A percentile compares a stretch with the other conserved stretches of the same genome.
These are phyloP conservation scores for Neotoma lepida DNA, from an alignment of 2,113 vertebrate genomes.

Conservation along the genomic window DNA sequence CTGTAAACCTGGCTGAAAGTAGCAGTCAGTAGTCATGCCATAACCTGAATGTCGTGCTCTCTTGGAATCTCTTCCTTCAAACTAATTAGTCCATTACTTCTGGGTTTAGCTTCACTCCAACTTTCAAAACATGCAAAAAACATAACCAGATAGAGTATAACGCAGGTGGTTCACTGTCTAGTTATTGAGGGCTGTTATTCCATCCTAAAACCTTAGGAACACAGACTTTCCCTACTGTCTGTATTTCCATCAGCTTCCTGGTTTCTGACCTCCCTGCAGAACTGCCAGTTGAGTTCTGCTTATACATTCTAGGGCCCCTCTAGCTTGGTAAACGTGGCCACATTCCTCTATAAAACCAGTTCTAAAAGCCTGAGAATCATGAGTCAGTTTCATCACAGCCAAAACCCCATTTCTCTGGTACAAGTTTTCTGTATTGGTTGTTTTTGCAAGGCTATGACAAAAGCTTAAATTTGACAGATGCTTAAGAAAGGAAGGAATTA, in stretches of 20 bases:
- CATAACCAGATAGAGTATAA: neutral
- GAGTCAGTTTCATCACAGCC: neutral
- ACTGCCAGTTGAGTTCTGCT: neutral
- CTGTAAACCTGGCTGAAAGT: neutral
- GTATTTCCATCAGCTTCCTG: neutral
- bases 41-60: neutral
- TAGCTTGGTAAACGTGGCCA: no score
- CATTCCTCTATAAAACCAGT: neutral
- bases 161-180: no score
- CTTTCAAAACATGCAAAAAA: neutral
- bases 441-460: neutral
- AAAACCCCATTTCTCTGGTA: no score
- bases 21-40: neutral
- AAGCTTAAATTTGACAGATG: neutral
- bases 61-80: neutral
- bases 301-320: neutral
- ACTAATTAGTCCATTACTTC: neutral
- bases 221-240: neutral
- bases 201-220: neutral
- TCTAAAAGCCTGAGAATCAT: neutral
- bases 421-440: neutral
- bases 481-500: neutral
- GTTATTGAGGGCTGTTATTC: neutral
- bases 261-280: neutral
- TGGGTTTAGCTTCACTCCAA: neutral